Percentiles rank a stretch among this genome's conserved stretches.
These are phyloP conservation scores for Chymomyza caudatula DNA, from an alignment of 2,888 invertebrate species.

Conservation along the genomic window DNA sequence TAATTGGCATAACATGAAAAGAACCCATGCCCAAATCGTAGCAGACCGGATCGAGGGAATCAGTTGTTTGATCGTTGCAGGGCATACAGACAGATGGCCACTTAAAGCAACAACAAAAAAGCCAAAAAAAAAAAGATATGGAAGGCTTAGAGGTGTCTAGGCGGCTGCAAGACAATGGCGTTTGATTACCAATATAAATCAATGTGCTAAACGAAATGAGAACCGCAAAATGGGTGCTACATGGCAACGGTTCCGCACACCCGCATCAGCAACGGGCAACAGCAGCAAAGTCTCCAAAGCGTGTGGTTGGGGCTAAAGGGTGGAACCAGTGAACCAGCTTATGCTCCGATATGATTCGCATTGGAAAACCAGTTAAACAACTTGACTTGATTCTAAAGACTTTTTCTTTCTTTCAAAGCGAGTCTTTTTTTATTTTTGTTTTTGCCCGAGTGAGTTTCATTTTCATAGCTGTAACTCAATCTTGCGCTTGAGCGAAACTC, in stretches of 20 bases:
- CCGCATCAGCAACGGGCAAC: constrained; percentile 47
- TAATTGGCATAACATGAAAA: constrained; percentile 37
- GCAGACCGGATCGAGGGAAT: constrained; percentile 13
- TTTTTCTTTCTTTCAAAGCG: constrained; percentile 68
- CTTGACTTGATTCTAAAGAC: constrained; percentile 68
- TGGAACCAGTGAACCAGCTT: constrained; percentile 33
- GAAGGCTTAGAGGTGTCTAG: constrained; percentile 7
- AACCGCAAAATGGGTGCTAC: constrained; percentile 21
- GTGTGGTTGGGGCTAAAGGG: constrained; percentile 45
- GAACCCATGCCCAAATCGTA: background rate
- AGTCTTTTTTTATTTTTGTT: constrained; percentile 32
- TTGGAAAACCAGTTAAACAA: constrained; percentile 68
- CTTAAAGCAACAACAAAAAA: background rate
- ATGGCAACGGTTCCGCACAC: constrained; percentile 35
- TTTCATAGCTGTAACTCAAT: constrained; percentile 8
- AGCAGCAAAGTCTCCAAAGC: constrained; percentile 40
- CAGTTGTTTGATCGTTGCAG: constrained; percentile 55
- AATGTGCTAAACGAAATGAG: constrained; percentile 51
- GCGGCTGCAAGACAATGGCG: constrained; percentile 61
- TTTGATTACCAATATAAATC: constrained; percentile 69
- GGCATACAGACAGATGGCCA: background rate
- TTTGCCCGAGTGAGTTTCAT: constrained; percentile 14
- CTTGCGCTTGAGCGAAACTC: constrained; percentile 48
- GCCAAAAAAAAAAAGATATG: constrained; percentile 15
- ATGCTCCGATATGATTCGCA: constrained; percentile 21